Percentiles rank a stretch among this genome's conserved stretches.
These are phyloP conservation scores for Dryoscopus gambensis DNA, from an alignment of 2,113 vertebrate species.

Conservation along the genomic window DNA sequence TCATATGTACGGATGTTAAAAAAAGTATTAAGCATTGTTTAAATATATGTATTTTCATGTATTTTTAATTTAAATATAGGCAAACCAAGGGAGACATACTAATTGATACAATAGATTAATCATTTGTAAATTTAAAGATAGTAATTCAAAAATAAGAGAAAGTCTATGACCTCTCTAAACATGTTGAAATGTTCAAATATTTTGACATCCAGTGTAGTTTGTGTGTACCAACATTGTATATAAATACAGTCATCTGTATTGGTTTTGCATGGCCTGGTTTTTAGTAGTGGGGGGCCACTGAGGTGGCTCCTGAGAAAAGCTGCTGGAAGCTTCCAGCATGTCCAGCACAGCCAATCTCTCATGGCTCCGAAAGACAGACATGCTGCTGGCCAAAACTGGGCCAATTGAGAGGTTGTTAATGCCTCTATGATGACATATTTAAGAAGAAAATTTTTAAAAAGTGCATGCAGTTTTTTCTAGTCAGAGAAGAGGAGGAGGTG, in stretches of 20 bases:
- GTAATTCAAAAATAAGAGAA: background rate
- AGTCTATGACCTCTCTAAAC: background rate
- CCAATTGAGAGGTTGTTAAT: background rate
- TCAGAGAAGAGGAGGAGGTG: background rate
- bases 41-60: background rate
- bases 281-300: background rate
- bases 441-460: background rate
- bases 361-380: background rate
- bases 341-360: background rate
- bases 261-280: background rate
- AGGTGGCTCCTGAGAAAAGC: background rate
- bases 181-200: background rate
- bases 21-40: background rate
- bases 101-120: background rate
- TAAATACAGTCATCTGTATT: background rate
- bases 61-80: background rate
- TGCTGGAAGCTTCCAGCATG: background rate
- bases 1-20: background rate
- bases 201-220: background rate
- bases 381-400: background rate
- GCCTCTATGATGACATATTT: background rate
- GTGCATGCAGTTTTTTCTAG: background rate
- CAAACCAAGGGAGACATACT: background rate
- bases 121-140: background rate
- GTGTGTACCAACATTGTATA: background rate